Conservation (phyloP, 2,888 invertebrate genomes). For the Ligdia adustata region DNA sequence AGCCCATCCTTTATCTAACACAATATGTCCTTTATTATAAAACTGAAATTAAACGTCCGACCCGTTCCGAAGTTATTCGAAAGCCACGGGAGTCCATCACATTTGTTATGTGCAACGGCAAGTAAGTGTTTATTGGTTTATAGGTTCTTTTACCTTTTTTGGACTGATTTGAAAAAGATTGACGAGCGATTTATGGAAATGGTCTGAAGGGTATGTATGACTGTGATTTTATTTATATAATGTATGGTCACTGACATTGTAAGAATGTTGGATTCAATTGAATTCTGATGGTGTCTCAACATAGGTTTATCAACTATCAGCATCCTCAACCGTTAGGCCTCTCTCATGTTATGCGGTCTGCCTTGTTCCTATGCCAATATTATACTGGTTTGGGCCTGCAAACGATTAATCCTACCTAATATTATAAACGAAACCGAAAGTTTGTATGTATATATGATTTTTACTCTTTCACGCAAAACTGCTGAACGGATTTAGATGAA, state of each 20-base stretch:
- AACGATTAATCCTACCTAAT: too few species aligned
- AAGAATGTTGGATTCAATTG: slow-evolving; percentile 34
- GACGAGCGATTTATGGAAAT: slow-evolving; percentile 59
- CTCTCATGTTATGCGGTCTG: too few species aligned
- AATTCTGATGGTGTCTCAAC: slow-evolving; percentile 11
- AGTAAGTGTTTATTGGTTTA: slow-evolving; percentile 74
- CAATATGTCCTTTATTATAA: slow-evolving; percentile 80
- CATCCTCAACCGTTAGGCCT: too few species aligned
- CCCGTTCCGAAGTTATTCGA: slow-evolving; percentile 72
- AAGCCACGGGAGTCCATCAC: slow-evolving; percentile 73
- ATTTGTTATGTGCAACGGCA: slow-evolving; percentile 61
- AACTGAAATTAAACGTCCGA: slow-evolving; percentile 75
- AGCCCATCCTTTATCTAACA: slow-evolving; percentile 79
- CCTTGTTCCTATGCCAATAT: too few species aligned
- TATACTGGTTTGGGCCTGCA: too few species aligned
- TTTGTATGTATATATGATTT: too few species aligned
- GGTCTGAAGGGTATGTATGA: slow-evolving; percentile 38
- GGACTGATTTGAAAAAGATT: slow-evolving; percentile 56
- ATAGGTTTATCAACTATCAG: too few species aligned
- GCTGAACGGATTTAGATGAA: too few species aligned
- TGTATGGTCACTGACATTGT: slow-evolving; percentile 12
- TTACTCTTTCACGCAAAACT: too few species aligned
- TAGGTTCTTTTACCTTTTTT: slow-evolving; percentile 55
- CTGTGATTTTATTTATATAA: slow-evolving; percentile 34
- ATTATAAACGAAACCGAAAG: too few species aligned